A percentile compares a stretch with the other conserved stretches of the same genome.
Conservation (phyloP, 2,113 vertebrate species). For the Trogon surrucura region DNA sequence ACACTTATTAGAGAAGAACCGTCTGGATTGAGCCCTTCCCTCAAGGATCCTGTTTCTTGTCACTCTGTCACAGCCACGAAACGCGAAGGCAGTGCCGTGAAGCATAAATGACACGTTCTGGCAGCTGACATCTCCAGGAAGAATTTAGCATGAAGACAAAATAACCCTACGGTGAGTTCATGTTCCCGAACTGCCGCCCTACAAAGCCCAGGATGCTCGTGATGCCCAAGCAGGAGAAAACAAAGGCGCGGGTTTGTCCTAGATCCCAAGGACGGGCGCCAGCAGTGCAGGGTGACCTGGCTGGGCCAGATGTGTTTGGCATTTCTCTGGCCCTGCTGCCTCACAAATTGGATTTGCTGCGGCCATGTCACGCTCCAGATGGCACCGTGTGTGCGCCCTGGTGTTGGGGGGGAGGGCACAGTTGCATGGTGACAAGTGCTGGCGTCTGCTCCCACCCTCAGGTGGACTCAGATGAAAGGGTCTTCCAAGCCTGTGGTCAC, state of each 20-base stretch:
- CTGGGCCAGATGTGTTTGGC: background rate
- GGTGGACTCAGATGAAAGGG: background rate
- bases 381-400: rapidly evolving
- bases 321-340: background rate
- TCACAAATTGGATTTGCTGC: background rate
- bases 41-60: slow-evolving; percentile 1
- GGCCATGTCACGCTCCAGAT: background rate
- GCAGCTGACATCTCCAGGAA: slow-evolving; percentile 70
- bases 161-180: slow-evolving; percentile 2
- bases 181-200: background rate
- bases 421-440: rapidly evolving
- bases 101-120: slow-evolving; percentile 57
- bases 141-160: slow-evolving; percentile 43
- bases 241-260: background rate
- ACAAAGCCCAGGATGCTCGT: background rate
- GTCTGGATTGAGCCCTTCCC: background rate
- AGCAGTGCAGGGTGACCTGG: background rate
- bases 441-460: background rate
- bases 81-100: background rate
- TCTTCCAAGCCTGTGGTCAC: background rate
- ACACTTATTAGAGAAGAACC: background rate
- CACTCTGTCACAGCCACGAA: background rate
- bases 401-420: too few relatives aligned
- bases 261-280: background rate
- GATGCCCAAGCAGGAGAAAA: background rate